Percentiles rank a stretch among this genome's conserved stretches.
Evolutionary conservation across 2,888 invertebrate genomes (phyloP).

Genomic region (Lacanobia oleracea): DNA sequence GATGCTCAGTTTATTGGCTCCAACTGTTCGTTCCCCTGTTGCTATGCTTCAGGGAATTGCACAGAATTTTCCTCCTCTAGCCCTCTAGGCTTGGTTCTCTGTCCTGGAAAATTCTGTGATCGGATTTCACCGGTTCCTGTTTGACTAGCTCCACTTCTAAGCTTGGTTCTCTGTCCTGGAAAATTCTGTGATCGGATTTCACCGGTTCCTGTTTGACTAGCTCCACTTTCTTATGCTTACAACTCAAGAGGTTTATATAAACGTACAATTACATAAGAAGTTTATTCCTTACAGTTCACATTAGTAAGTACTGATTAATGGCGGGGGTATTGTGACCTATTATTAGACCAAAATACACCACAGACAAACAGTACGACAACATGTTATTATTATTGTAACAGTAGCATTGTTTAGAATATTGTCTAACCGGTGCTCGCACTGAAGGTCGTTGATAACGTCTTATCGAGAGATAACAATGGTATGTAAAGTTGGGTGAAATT

Average conservation of each 20-base stretch:
- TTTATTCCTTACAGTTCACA: too few species aligned
- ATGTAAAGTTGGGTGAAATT: constrained; percentile 34
- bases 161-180: neutral
- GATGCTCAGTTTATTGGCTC: constrained; percentile 26
- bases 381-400: constrained; percentile 34
- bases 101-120: neutral
- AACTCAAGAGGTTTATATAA: neutral
- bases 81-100: neutral
- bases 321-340: neutral
- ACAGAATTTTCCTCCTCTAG: too few species aligned
- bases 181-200: constrained; percentile 5
- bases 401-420: constrained; percentile 45
- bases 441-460: constrained; percentile 48
- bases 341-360: neutral
- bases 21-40: constrained; percentile 4
- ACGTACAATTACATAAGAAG: too few species aligned
- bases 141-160: neutral
- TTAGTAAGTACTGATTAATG: too few species aligned
- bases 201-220: neutral
- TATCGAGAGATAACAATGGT: constrained; percentile 50
- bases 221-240: neutral
- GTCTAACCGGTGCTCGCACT: constrained; percentile 21
- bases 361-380: constrained; percentile 1
- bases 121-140: neutral
- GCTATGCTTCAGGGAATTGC: constrained; percentile 6